Evolutionary conservation across 2,797 vertebrate species (phyloP).

Genomic region (Gadopsis bispinosus): DNA sequence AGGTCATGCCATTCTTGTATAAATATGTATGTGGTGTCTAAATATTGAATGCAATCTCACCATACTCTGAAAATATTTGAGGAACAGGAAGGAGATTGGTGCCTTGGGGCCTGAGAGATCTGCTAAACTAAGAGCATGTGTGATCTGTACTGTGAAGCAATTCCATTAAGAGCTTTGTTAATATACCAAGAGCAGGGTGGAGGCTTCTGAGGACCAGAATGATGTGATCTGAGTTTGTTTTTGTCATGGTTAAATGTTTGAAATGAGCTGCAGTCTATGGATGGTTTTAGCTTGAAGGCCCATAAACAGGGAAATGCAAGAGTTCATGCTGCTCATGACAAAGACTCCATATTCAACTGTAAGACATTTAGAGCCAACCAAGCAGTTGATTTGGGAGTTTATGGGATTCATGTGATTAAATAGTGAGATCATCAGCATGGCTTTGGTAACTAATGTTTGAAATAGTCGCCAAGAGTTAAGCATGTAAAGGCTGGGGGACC

Average conservation of each 20-base stretch:
- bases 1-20: neutral
- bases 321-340: neutral
- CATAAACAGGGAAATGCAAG: neutral
- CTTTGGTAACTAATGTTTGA: neutral
- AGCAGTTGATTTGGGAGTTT: neutral
- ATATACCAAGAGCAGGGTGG: neutral
- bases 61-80: neutral
- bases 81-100: neutral
- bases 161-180: constrained; percentile 1
- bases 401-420: neutral
- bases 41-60: neutral
- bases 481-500: neutral
- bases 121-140: neutral
- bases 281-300: neutral
- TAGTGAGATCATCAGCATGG: neutral
- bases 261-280: neutral
- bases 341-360: constrained; percentile 9
- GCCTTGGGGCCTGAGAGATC: neutral
- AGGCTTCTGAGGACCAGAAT: constrained; percentile 3
- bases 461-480: neutral
- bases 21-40: neutral
- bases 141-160: neutral
- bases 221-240: neutral
- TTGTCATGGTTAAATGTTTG: neutral
- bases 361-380: neutral